Percentiles rank a stretch among this genome's conserved stretches.
phyloP scores from a whole-genome alignment of 2,797 vertebrate species.

The Toxotes lorentzi region DNA sequence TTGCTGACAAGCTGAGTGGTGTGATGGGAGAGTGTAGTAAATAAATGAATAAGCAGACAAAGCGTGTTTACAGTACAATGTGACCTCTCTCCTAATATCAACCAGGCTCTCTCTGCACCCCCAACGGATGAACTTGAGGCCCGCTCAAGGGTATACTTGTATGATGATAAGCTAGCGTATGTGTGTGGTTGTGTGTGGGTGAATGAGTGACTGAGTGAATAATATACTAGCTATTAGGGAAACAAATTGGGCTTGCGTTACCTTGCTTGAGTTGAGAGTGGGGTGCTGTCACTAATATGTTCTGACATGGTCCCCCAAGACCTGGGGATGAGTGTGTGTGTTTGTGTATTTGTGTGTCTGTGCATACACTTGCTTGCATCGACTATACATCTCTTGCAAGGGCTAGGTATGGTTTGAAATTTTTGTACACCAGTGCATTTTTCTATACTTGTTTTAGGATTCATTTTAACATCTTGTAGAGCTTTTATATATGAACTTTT shows the following conservation, averaged over 20 bases:
- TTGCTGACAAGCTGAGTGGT: constrained; percentile 78
- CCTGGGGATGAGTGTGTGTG: constrained; percentile 55
- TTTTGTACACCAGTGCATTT: not conserved
- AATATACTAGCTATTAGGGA: constrained; percentile 83
- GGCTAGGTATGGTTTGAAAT: constrained; percentile 4
- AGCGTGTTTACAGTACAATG: constrained; percentile 83
- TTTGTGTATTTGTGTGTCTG: constrained; percentile 37
- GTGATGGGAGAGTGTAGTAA: constrained; percentile 78
- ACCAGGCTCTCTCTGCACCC: constrained; percentile 72
- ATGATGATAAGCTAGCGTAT: constrained; percentile 75
- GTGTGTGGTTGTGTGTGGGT: constrained; percentile 53
- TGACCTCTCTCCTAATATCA: constrained; percentile 85
- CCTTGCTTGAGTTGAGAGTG: constrained; percentile 73
- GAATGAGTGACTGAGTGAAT: constrained; percentile 81
- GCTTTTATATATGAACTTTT: no score
- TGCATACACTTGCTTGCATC: constrained; percentile 20
- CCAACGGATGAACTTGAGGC: constrained; percentile 83
- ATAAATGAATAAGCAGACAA: constrained; percentile 87
- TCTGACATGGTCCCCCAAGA: constrained; percentile 80
- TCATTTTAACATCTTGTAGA: no score
- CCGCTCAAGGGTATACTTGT: constrained; percentile 84
- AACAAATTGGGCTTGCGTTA: constrained; percentile 81
- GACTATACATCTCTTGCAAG: constrained; percentile 7
- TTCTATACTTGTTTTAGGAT: no score
- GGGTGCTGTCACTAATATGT: constrained; percentile 81